A percentile compares a stretch with the other conserved stretches of the same genome.
Evolutionary conservation across 2,888 invertebrate genomes (phyloP).

Genomic region (Ormyrus pomaceus): DNA sequence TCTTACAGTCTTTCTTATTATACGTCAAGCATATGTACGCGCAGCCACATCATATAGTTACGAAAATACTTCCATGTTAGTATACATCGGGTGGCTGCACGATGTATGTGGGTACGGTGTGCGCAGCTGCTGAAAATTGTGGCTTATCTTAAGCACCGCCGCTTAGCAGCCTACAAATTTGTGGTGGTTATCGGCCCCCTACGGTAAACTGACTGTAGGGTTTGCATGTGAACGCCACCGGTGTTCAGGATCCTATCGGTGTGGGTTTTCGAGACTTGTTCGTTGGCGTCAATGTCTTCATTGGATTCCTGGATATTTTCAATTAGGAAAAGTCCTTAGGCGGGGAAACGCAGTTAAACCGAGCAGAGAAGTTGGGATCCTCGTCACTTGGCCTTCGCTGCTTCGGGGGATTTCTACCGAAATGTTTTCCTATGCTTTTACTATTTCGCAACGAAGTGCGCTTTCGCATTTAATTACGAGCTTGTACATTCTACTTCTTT

Average conservation of each 20-base stretch:
- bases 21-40: neutral
- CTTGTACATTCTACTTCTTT: no score
- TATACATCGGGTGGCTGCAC: neutral
- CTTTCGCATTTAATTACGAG: no score
- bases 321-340: no score
- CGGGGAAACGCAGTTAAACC: no score
- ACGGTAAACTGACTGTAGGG: constrained; percentile 8
- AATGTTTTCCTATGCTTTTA: no score
- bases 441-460: no score
- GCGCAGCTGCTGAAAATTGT: constrained; percentile 14
- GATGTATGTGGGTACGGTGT: constrained; percentile 11
- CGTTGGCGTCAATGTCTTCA: neutral
- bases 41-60: neutral
- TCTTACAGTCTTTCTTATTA: neutral
- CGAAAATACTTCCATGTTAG: constrained; percentile 22
- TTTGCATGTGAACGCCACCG: neutral
- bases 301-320: no score
- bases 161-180: neutral
- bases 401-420: no score
- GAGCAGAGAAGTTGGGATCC: no score
- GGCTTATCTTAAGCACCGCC: constrained; percentile 21
- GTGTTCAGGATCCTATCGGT: constrained; percentile 16
- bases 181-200: neutral
- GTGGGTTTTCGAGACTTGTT: neutral
- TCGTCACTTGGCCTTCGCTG: no score